Evolutionary conservation across 1,140 invertebrate genomes (phyloP).

Genomic region (Sminthurides bifidus): DNA sequence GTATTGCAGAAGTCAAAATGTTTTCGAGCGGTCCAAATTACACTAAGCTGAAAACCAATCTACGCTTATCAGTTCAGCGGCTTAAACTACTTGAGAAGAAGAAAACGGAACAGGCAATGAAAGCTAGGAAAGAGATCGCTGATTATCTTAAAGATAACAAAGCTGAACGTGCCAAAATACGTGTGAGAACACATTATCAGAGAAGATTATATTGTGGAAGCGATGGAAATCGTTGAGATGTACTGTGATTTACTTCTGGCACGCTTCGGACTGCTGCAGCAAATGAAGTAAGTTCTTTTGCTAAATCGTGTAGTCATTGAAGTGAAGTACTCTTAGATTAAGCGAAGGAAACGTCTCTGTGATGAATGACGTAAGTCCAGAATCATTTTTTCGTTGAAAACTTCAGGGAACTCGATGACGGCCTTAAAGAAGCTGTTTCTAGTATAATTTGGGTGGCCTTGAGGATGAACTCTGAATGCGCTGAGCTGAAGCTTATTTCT

Average conservation of each 20-base stretch:
- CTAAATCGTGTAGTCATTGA: neutral
- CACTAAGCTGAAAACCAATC: conserved; percentile 90
- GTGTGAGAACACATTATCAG: conserved; percentile 97
- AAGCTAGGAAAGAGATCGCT: conserved; percentile 93
- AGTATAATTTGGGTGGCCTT: conserved; percentile 94
- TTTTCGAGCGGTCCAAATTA: conserved; percentile 81
- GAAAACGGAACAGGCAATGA: conserved; percentile 91
- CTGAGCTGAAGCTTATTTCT: conserved; percentile 81
- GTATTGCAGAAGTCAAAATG: conserved; percentile 55
- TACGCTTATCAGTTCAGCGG: conserved; percentile 80
- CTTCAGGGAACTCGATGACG: conserved; percentile 75
- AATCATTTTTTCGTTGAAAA: conserved; percentile 7
- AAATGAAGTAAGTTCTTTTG: conserved; percentile 69
- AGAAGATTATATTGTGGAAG: conserved; percentile 98
- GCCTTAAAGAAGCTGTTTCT: conserved; percentile 88
- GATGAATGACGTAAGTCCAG: neutral
- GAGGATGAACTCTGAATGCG: conserved; percentile 65
- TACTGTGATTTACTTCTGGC: conserved; percentile 96
- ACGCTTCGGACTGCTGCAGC: conserved; percentile 89
- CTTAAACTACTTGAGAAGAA: conserved; percentile 95
- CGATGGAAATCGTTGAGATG: conserved; percentile 98
- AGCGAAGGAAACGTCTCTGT: neutral
- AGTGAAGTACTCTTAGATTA: neutral
- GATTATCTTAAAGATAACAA: conserved; percentile 87
- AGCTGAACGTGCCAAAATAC: conserved; percentile 83